Base-by-base conservation (phyloP, 2,797 vertebrate genomes). In the Staurois parvus region DNA sequence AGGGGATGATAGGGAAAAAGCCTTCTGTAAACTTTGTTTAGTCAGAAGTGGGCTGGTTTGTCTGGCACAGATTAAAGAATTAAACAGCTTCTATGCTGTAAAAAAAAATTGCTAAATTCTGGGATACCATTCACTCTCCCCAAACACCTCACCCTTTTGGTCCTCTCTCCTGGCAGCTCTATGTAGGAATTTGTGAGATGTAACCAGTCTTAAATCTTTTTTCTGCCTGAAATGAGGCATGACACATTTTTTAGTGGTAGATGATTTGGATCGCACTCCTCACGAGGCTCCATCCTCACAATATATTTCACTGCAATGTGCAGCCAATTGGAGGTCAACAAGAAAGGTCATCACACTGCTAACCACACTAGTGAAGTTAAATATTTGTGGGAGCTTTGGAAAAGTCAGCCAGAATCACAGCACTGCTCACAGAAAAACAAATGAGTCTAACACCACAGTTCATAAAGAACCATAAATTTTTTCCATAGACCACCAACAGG, bases 201-300 rank as follows among this genome's bases (percentile, higher is more conserved):
- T 64, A 81, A 62, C 34, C 72, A 72, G 59, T 87, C n/a, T 66
- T 81, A 84, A 84, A 70, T 84, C 73, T 84, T 84, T 84, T 80
- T 84, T 80, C 40, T 48, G 72, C 17, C 52, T 76, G 62, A 81
- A 83, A 83, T 56, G 69, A 91, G 89, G 88, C 85, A 83, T 86
- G 90, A 88, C 89, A 90, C 86, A 87, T 83, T 90, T 81, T 91
- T 88, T 86, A 91, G 88, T 89, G 89, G 88, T 88, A 89, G 88
- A 89, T 90, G 90, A 90, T 91, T 92, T 91, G 88, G 89, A 91
- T 89, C 90, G 3, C 89, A 89, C 92, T 89, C 91, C 88, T 91
- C 82, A 89, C 88, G 88, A 88, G 90, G 90, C 89, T 88, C 89
- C 84, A 88, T 89, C 88, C 72, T 87, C 88, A 91, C 89, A 81